Evolutionary conservation across 2,113 vertebrate genomes (phyloP).

Genomic region (Leptosomus discolor): DNA sequence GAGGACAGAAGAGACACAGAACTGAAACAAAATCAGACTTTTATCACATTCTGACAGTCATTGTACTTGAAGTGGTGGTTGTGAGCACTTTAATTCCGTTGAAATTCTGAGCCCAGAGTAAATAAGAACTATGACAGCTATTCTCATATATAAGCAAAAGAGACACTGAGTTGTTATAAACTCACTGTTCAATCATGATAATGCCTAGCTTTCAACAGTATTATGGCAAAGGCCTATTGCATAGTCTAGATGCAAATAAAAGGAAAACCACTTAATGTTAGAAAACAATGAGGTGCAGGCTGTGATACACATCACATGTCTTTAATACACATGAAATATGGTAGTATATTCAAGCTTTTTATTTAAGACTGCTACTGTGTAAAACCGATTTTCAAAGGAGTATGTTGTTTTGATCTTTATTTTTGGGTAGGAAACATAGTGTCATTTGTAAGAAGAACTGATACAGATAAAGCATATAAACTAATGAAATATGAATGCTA

Average conservation of each 20-base stretch:
- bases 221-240: background rate
- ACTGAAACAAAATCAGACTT: background rate
- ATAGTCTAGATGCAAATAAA: background rate
- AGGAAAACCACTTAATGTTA: background rate
- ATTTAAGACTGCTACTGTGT: background rate
- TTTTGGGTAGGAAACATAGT: background rate
- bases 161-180: background rate
- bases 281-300: background rate
- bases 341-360: background rate
- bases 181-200: background rate
- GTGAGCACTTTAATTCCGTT: background rate
- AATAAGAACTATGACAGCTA: background rate
- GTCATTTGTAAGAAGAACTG: background rate
- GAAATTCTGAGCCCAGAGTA: background rate
- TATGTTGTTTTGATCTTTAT: background rate
- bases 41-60: background rate
- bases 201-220: background rate
- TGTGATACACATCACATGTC: no score
- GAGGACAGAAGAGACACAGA: background rate
- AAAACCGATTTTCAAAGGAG: background rate
- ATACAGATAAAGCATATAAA: background rate
- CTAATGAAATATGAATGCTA: background rate
- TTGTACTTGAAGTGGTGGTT: background rate
- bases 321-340: background rate
- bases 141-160: background rate